phyloP scores from a whole-genome alignment of 2,113 vertebrate species.

The Gopherus flavomarginatus region DNA sequence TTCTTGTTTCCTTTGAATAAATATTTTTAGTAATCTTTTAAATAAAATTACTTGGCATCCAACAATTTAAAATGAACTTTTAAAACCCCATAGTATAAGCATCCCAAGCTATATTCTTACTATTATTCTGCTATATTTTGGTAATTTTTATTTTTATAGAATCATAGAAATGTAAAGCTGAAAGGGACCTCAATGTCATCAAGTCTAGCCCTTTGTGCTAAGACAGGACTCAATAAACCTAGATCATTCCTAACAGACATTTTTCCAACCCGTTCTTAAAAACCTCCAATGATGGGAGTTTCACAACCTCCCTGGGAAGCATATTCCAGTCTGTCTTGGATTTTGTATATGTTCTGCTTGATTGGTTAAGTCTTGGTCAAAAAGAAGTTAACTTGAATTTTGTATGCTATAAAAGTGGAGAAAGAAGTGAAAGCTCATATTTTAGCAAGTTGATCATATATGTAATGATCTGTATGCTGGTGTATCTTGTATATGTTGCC shows the following conservation, averaged over 20 bases:
- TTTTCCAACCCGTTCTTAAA: too few relatives aligned
- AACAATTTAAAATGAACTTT: too few relatives aligned
- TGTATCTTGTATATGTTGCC: neutral
- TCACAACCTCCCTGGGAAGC: too few relatives aligned
- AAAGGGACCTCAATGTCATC: too few relatives aligned
- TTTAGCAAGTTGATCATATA: neutral
- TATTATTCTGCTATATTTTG: neutral
- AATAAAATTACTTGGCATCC: too few relatives aligned
- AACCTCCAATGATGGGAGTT: too few relatives aligned
- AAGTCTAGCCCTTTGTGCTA: too few relatives aligned
- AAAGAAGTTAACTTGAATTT: neutral
- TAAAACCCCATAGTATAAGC: neutral
- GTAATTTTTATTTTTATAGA: accelerated
- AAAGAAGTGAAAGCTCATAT: neutral
- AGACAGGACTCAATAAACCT: too few relatives aligned
- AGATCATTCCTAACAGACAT: too few relatives aligned
- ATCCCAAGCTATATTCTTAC: neutral
- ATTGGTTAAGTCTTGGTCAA: neutral
- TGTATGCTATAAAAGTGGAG: neutral
- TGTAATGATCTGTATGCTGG: neutral
- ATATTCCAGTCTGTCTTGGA: neutral
- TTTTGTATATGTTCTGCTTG: neutral
- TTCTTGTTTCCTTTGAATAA: too few relatives aligned
- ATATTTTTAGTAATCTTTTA: too few relatives aligned
- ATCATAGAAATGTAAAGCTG: too few relatives aligned